Percentiles rank a stretch among this genome's conserved stretches.
Conservation (phyloP, 2,888 invertebrate genomes). For the Melanotus villosus region DNA sequence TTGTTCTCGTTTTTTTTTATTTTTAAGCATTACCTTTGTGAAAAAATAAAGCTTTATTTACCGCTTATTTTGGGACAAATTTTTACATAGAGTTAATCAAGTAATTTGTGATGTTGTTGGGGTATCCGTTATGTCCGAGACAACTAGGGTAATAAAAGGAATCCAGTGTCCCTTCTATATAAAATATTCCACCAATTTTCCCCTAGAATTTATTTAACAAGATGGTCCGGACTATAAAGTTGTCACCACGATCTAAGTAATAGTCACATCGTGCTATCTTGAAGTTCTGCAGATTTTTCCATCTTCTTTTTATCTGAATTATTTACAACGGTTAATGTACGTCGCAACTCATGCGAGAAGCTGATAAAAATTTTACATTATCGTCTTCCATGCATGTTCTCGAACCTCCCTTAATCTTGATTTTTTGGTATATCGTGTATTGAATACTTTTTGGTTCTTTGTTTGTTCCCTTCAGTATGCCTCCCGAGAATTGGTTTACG, state of each 20-base stretch:
- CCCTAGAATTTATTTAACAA: too few relatives aligned
- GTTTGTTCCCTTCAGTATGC: not conserved
- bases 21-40: too few relatives aligned
- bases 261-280: not conserved
- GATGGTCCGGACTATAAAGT: slow-evolving; percentile 9
- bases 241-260: slow-evolving; percentile 4
- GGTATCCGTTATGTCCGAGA: too few relatives aligned
- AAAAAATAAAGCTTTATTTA: too few relatives aligned
- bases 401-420: slow-evolving; percentile 9
- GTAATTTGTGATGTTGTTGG: too few relatives aligned
- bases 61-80: too few relatives aligned
- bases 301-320: slow-evolving; percentile 11
- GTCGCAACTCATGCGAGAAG: not conserved
- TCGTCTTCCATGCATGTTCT: not conserved
- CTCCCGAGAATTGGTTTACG: not conserved
- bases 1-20: too few relatives aligned
- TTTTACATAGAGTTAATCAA: too few relatives aligned
- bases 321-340: not conserved
- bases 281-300: not conserved
- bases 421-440: slow-evolving; percentile 16
- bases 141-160: too few relatives aligned
- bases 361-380: slow-evolving; percentile 5
- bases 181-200: too few relatives aligned
- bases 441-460: not conserved
- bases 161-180: too few relatives aligned